Percentiles rank a stretch among this genome's conserved stretches.
Evolutionary conservation across 2,888 invertebrate genomes (phyloP).

Genomic region (Trissoscelio sp.): DNA sequence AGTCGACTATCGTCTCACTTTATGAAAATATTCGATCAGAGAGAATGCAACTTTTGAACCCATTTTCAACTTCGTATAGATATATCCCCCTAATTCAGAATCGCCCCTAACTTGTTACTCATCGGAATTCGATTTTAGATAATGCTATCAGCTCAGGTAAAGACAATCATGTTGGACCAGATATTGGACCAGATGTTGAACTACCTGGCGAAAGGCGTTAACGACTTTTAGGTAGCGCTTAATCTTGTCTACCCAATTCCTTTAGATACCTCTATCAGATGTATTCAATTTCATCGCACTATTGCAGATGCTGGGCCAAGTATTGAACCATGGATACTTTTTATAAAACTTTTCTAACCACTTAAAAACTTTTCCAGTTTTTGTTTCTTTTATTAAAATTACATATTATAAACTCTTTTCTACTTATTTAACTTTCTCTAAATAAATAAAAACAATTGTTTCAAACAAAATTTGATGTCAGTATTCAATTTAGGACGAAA

Average conservation of each 20-base stretch:
- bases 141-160: conserved; percentile 40
- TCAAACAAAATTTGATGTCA: no score
- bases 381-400: no score
- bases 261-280: conserved; percentile 42
- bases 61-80: conserved; percentile 12
- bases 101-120: conserved; percentile 33
- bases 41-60: conserved; percentile 24
- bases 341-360: background rate
- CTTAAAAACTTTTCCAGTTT: background rate
- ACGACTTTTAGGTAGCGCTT: conserved; percentile 45
- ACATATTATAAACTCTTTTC: no score
- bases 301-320: background rate
- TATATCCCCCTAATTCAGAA: conserved; percentile 21
- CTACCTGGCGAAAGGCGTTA: conserved; percentile 58
- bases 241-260: conserved; percentile 60
- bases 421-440: no score
- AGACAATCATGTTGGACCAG: conserved; percentile 53
- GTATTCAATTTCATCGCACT: conserved; percentile 33
- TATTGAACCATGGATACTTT: background rate
- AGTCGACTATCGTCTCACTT: background rate
- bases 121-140: conserved; percentile 59
- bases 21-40: background rate
- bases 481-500: no score
- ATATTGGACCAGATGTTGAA: conserved; percentile 58
- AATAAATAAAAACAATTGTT: no score